Base-by-base conservation (phyloP, 2,113 vertebrate genomes). In the Mirounga angustirostris region DNA sequence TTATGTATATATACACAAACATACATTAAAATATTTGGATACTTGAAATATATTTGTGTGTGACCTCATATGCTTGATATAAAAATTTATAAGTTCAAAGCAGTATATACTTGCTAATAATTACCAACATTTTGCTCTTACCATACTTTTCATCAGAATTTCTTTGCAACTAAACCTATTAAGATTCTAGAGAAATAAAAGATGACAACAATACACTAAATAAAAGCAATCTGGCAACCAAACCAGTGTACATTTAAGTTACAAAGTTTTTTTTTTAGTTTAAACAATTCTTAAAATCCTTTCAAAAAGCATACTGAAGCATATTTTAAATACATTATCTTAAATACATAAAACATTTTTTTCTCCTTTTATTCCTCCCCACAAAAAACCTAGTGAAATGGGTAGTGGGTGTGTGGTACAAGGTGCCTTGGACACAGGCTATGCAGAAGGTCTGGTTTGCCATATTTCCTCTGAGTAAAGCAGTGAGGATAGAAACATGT, bases 41-140 rank as follows among this genome's bases (percentile, higher is more conserved):
- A 89, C 5, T 76, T 91, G 71, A 58, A 83, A 65, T 89, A 61
- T 76, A 83, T 63, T 46, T 90, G 28, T 82, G 58, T 63, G 24
- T 63, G 28, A 84, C 36, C 83, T 87, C 9, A 76, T 80, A 83
- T 59, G 36, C n/a, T 95, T 89, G 36, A 93, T 63, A 92, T 46
- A 65, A 84, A 97, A 91, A 22, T 61, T 58, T 91, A 0, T 40
- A 91, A 92, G 26, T 96, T 91, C 78, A 94, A 92, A 94, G 36
- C 10, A 94, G 69, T 94, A 78, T 90, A 79, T 30, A 92, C n/a
- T 92, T 97, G 71, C 46, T 96, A 87, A 79, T 71, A 93, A 96
- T 92, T 58, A 94, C 40, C 67, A 92, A 33, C 52, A 90, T 76
- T 97, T 92, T 97, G 7, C 90, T 59, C 83, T 92, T 91, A 58